These are phyloP conservation scores for Rhinoderma darwinii DNA, from an alignment of 2,113 vertebrate species.

Conservation along the genomic window DNA sequence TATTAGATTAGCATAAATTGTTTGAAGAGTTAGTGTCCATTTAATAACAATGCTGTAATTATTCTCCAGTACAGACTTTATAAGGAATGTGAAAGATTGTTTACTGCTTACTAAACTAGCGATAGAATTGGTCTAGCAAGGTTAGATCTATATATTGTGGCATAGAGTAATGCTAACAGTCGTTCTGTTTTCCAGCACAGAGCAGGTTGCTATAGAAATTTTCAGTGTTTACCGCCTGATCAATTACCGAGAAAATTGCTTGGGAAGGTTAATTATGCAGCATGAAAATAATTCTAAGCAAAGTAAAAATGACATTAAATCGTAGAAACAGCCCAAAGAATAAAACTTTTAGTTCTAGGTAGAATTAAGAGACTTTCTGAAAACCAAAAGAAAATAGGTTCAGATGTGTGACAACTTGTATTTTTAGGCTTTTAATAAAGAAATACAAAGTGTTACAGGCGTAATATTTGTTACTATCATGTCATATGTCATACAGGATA, in stretches of 20 bases:
- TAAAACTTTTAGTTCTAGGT: neutral
- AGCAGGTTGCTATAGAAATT: neutral
- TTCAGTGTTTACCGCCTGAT: neutral
- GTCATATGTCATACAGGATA: no score
- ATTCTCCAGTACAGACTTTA: no score
- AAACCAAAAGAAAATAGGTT: no score
- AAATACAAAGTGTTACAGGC: no score
- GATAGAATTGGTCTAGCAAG: neutral
- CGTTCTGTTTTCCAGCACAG: neutral
- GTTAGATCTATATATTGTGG: neutral
- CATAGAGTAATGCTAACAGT: neutral
- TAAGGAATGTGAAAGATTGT: neutral
- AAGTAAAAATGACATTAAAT: neutral
- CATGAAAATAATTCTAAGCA: neutral
- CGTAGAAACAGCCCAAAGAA: neutral
- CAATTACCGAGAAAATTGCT: slow-evolving; percentile 2
- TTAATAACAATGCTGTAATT: no score
- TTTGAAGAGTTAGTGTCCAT: no score
- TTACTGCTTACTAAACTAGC: neutral
- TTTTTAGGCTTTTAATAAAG: no score
- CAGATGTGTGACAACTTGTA: no score
- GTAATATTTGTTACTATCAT: no score
- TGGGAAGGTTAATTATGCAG: neutral
- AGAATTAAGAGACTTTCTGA: no score
- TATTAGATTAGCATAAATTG: no score